Evolutionary conservation across 2,113 vertebrate species (phyloP).

Genomic region (Pantherophis guttatus): DNA sequence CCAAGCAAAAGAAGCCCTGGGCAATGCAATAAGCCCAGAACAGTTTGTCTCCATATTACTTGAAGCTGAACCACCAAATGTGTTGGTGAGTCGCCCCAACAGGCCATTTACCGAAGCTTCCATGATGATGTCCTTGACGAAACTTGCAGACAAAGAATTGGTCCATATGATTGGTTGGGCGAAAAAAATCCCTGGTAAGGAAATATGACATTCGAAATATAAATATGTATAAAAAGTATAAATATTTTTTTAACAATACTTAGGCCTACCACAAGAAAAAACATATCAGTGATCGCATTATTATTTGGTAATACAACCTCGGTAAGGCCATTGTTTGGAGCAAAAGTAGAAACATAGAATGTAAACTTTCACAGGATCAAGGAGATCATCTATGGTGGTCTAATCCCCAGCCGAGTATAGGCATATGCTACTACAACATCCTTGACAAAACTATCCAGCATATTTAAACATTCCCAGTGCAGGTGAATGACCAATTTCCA

Average conservation of each 20-base stretch:
- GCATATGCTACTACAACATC: background rate
- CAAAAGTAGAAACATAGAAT: background rate
- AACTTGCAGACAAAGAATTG: slow-evolving; percentile 92
- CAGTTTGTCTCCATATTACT: slow-evolving; percentile 87
- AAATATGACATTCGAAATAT: background rate
- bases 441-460: background rate
- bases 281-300: fast-evolving
- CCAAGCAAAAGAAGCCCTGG: slow-evolving; percentile 54
- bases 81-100: slow-evolving; percentile 84
- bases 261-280: background rate
- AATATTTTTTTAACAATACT: background rate
- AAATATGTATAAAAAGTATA: background rate
- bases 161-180: slow-evolving; percentile 98
- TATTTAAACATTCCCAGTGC: background rate
- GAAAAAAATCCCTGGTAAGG: slow-evolving; percentile 92
- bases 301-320: background rate
- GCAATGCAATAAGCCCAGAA: slow-evolving; percentile 76
- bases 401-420: background rate
- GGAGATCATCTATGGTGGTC: background rate
- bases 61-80: slow-evolving; percentile 90
- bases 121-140: slow-evolving; percentile 98
- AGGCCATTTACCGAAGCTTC: slow-evolving; percentile 91
- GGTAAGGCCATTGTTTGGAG: background rate
- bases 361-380: background rate
- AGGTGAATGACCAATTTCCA: background rate